Evolutionary conservation across 2,888 invertebrate species (phyloP), one percentile per base, ranked within the genome.

Genomic region (Mythimna albipuncta): DNA sequence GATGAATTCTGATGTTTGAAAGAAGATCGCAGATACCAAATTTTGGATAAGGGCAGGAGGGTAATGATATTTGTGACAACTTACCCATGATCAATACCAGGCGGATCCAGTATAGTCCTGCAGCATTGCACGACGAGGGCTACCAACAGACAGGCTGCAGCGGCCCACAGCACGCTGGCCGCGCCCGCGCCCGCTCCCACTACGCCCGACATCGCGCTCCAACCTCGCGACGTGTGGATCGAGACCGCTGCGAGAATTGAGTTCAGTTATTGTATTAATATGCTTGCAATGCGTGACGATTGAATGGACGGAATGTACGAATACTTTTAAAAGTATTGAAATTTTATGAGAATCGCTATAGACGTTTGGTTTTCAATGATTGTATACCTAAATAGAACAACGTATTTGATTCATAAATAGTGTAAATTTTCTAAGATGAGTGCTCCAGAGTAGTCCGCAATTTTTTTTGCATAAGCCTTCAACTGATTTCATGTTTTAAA

Each of bases 181-280:
- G 92, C 92, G 11, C 93, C 90, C 81, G 94, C 93, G 1, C 94
- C 94, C 69, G 92, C 91, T 0, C 91, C 90, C 87, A 93, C 91
- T 77, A 90, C 92, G 82, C 91, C 90, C 41, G 94, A 84, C 82
- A 91, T 90, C 16, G 91, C 85, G 63, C 91, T 89, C 94, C 95
- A 95, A 2, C 95, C 96, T 0, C 97, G 95, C 9, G 97, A 97
- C 38, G 97, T 97, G 90, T 97, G 97, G 78, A 97, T 97, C 64
- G 97, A 97, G 38, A 97, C 96, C 35, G 97, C 97, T 97, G 90
- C 9, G 10, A 10, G n/a, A 44, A 69, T 64, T 10, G 11, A 2
- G 2, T 2, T n/a, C 10, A 38, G 57, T 59, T 76, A 58, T 80
- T 10, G 5, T 26, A 38, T 69, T 38, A 44, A 41, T 54, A 50